phyloP scores from a whole-genome alignment of 2,888 invertebrate genomes.

The Desoria tigrina region DNA sequence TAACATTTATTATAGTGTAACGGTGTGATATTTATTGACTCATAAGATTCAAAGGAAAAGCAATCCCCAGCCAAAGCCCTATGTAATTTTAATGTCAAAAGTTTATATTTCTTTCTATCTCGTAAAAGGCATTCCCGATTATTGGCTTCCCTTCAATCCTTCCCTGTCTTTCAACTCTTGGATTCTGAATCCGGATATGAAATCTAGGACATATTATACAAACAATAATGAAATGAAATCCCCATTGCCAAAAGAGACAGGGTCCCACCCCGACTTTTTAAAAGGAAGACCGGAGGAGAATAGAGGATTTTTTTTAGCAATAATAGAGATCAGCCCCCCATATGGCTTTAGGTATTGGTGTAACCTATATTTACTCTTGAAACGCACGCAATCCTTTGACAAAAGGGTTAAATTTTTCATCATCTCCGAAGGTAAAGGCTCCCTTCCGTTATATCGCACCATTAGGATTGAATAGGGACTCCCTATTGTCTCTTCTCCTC shows the following conservation, averaged over 20 bases:
- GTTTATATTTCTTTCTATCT: slow-evolving; percentile 2
- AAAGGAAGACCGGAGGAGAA: slow-evolving; percentile 8
- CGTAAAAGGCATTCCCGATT: background rate
- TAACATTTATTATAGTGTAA: background rate
- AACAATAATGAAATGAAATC: background rate
- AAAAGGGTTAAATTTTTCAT: slow-evolving; percentile 48
- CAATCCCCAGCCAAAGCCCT: background rate
- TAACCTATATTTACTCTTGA: slow-evolving; percentile 53
- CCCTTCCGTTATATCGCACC: slow-evolving; percentile 40
- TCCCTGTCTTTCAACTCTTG: background rate
- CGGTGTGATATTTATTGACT: slow-evolving; percentile 4
- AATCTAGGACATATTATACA: background rate
- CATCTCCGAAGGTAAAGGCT: slow-evolving; percentile 16
- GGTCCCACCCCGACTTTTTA: slow-evolving; percentile 17
- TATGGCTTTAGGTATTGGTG: slow-evolving; percentile 44
- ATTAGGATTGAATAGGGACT: slow-evolving; percentile 35
- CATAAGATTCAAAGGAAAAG: background rate
- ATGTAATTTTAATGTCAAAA: slow-evolving; percentile 11
- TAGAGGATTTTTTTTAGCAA: slow-evolving; percentile 24
- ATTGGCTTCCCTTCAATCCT: background rate
- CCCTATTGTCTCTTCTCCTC: slow-evolving; percentile 25
- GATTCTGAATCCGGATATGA: slow-evolving; percentile 4
- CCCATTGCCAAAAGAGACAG: slow-evolving; percentile 12
- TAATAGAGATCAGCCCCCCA: slow-evolving; percentile 24
- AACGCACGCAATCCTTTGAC: slow-evolving; percentile 50